These are phyloP conservation scores for Campoletis sonorensis DNA, from an alignment of 1,140 invertebrate genomes.

Conservation along the genomic window DNA sequence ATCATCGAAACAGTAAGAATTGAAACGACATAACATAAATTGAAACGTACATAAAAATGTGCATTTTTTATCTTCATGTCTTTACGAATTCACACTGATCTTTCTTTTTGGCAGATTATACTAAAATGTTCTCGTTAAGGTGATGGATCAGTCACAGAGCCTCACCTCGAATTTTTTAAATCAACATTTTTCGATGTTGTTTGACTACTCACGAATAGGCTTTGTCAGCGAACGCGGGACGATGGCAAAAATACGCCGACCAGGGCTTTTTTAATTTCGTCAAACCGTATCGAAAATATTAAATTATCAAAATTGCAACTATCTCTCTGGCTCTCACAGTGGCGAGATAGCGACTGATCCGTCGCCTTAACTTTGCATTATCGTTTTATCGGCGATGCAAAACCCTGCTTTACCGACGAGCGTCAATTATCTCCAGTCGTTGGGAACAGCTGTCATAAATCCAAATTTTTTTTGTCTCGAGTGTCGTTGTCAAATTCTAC, in stretches of 20 bases:
- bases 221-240: no score
- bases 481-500: background rate
- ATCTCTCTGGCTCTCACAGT: no score
- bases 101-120: background rate
- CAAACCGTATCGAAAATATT: no score
- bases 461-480: constrained; percentile 51
- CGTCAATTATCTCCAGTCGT: constrained; percentile 60
- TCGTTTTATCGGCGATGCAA: constrained; percentile 45
- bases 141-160: no score
- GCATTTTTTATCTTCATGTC: constrained; percentile 33
- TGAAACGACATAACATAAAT: background rate
- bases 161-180: no score
- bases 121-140: constrained; percentile 29
- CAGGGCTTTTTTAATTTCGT: no score
- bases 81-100: background rate
- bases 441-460: constrained; percentile 64
- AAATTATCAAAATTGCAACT: no score
- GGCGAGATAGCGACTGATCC: no score
- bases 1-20: background rate
- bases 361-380: no score
- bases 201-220: no score
- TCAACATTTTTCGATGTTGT: no score
- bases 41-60: background rate
- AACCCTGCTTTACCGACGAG: constrained; percentile 47
- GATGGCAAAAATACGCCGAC: no score